Base-by-base conservation (phyloP, 2,113 vertebrate species). In the Setophaga coronata region DNA sequence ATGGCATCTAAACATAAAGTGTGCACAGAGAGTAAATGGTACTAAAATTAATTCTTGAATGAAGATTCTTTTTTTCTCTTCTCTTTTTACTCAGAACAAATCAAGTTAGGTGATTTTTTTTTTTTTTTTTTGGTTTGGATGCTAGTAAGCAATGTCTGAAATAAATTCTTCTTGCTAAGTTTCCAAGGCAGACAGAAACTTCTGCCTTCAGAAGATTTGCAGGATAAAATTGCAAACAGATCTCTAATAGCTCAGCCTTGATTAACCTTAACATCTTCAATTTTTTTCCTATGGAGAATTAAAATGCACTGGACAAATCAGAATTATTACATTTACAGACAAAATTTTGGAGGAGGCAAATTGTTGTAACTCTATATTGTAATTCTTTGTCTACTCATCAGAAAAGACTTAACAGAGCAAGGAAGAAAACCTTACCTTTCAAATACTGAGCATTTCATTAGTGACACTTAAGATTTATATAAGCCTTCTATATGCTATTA, bases 1-100 rank as follows among this genome's bases (percentile, higher is more conserved):
- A 97, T 95, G 88, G 73, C 95, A 93, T 93, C 93, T 95, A 97
- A 96, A 92, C 69, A 94, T 77, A 54, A 91, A 88, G 54, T 40
- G 45, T 67, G 82, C 34, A 47, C 40, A 73, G 62, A 94, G 78
- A 81, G 51, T 89, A 97, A 97, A 96, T 53, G 92, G n/a, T 77
- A 84, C 56, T 92, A 96, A 96, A 97, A 97, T 89, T 87, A 94
- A 66, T 87, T 89, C 25, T 54, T 82, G n/a, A 45, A 82, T 58
- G 18, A 94, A 71, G 77, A 48, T 6, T 93, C 31, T 90, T 92
- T 86, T 86, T 89, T 84, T 18, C 5, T 38, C 14, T 40, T 47
- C 36, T 29, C 34, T 74, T 93, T 97, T 89, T 76, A 82, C 19
- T 82, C 19, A 48, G 43, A 87, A 67, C 17, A 36, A 69, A 62